These are phyloP conservation scores for Cygnus atratus DNA, from an alignment of 2,113 vertebrate genomes.

Conservation along the genomic window DNA sequence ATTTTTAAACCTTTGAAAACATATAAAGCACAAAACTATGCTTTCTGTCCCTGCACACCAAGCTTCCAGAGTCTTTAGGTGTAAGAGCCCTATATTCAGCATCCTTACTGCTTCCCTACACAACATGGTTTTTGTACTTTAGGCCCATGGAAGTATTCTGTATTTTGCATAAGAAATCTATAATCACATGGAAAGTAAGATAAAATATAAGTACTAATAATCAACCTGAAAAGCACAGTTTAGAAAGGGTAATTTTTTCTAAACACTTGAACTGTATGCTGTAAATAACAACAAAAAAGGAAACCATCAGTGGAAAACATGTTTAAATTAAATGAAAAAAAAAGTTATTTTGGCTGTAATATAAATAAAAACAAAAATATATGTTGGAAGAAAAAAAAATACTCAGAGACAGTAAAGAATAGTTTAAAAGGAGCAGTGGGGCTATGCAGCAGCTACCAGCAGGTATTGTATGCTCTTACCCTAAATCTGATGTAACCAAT, in stretches of 20 bases:
- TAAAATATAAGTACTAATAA: background rate
- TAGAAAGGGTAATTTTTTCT: background rate
- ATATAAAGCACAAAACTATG: background rate
- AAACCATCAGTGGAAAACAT: background rate
- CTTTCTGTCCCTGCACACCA: background rate
- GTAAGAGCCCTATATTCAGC: background rate
- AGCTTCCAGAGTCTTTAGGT: background rate
- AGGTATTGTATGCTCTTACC: background rate
- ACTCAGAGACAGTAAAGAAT: background rate
- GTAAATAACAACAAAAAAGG: background rate
- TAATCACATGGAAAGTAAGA: background rate
- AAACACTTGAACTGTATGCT: background rate
- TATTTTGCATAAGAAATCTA: background rate
- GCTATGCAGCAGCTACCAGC: background rate
- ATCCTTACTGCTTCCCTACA: background rate
- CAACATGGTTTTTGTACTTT: background rate
- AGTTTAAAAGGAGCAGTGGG: background rate
- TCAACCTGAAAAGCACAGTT: background rate
- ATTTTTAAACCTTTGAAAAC: constrained; percentile 18
- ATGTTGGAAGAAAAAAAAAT: background rate
- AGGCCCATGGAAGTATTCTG: background rate
- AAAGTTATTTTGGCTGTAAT: background rate
- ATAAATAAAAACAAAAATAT: background rate
- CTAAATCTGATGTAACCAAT: background rate
- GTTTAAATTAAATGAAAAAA: background rate